A percentile compares a stretch with the other conserved stretches of the same genome.
Evolutionary conservation across 2,888 invertebrate genomes (phyloP).

Genomic region (Tetranychus piercei): DNA sequence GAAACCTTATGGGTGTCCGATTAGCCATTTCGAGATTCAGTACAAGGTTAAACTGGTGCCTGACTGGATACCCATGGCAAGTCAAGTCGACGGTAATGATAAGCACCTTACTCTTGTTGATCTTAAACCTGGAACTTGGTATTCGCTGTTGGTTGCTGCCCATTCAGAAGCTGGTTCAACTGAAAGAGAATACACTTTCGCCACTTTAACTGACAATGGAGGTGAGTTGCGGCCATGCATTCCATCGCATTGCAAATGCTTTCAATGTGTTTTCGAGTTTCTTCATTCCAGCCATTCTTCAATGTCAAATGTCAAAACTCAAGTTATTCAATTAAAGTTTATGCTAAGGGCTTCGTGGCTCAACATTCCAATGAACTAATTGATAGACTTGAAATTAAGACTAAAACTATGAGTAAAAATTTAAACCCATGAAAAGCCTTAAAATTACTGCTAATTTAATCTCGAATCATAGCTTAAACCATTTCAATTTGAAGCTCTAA

Average conservation of each 20-base stretch:
- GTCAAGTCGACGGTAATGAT: constrained; percentile 24
- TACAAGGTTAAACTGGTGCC: constrained; percentile 20
- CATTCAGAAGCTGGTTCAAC: constrained; percentile 36
- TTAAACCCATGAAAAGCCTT: no score
- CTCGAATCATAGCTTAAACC: no score
- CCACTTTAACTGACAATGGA: constrained; percentile 29
- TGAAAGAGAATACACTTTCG: constrained; percentile 32
- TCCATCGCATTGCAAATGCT: not conserved
- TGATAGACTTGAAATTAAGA: no score
- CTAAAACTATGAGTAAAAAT: no score
- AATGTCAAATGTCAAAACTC: no score
- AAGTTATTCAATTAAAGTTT: no score
- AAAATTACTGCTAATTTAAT: no score
- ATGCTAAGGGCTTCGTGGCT: no score
- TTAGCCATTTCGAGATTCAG: constrained; percentile 25
- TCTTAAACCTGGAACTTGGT: constrained; percentile 34
- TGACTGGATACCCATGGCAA: constrained; percentile 19
- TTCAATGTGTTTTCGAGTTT: no score
- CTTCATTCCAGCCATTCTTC: no score
- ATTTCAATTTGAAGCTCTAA: no score
- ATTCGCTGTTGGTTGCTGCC: constrained; percentile 34
- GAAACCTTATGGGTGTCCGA: constrained; percentile 25
- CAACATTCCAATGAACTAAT: no score
- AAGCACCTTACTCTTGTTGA: constrained; percentile 27
- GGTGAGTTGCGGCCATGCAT: constrained; percentile 10